Base-by-base conservation (phyloP, 2,888 invertebrate genomes). In the Mylabris sibirica region DNA sequence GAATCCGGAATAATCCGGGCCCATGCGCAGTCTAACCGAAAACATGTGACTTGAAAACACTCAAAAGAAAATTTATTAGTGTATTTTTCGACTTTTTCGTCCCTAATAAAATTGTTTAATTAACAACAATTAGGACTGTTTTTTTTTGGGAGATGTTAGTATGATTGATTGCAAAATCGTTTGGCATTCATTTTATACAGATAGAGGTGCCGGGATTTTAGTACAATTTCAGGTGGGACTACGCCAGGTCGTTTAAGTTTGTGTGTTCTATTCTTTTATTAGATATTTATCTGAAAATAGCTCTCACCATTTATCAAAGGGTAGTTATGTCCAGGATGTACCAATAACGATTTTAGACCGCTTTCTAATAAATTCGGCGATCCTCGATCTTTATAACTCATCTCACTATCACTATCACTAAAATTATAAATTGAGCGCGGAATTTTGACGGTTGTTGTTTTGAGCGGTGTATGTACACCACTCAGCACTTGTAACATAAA, bases 321-420 rank as follows among this genome's bases (percentile, higher is more conserved):
- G 87, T 90, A 92, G 87, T 92, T 91, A 86, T 92, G 91, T 88
- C 92, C 92, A 85, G 93, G 92, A 85, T 93, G 91, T 86, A 91
- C 91, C 86, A 94, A 91, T 87, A 93, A 91, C 83, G 93, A 93
- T 90, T 94, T 93, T 85, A 92, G 89, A 88, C 93, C 93, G 88
- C 92, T 92, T 90, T 94, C 93, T 88, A 93, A 91, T 87, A 94
- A 90, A 89, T 92, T 93, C 87, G 93, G 93, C 88, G 93, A 94
- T 80, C 82, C 83, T 88, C 93, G 92, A 90, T 93, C 93, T 90
- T 93, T 93, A 90, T 93, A 93, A 89, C 93, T 93, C 94, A 94
- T 94, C 89, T 90, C 91, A 90, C 89, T 88, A 77, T 84, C 84
- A 84, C 84, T 84, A 76, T 85, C 84, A 84, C 84, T 84, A 72